These are phyloP conservation scores for Avahi laniger DNA, from an alignment of 2,797 vertebrate genomes.

Conservation along the genomic window DNA sequence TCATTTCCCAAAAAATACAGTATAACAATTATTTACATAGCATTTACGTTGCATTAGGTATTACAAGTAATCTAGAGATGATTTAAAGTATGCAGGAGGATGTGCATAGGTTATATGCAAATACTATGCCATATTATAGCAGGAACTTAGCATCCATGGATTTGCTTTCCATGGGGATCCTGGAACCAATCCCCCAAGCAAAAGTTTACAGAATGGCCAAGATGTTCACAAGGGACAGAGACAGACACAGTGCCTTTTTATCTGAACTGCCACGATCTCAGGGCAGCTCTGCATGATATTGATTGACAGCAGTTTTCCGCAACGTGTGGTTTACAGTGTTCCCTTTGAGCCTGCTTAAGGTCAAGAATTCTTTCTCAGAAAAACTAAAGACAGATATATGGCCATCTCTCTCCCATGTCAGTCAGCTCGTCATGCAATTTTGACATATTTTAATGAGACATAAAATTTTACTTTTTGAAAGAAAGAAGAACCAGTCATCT, in stretches of 20 bases:
- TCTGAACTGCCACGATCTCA: not conserved
- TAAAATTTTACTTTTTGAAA: not conserved
- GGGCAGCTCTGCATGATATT: not conserved
- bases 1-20: not conserved
- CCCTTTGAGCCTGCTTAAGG: not conserved
- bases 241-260: not conserved
- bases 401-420: not conserved
- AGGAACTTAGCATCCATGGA: not conserved
- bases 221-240: not conserved
- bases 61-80: not conserved
- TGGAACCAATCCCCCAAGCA: not conserved
- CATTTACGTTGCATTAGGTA: not conserved
- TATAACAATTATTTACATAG: not conserved
- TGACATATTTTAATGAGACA: conserved; percentile 15
- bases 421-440: not conserved
- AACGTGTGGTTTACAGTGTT: not conserved
- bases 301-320: not conserved
- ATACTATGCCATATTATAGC: not conserved
- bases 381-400: not conserved
- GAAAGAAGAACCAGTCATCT: not conserved
- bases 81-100: not conserved
- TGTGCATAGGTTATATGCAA: not conserved
- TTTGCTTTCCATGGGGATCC: not conserved
- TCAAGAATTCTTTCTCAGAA: not conserved
- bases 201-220: not conserved